Evolutionary conservation across 2,888 invertebrate species (phyloP).

Genomic region (Liodrosophila aerea): DNA sequence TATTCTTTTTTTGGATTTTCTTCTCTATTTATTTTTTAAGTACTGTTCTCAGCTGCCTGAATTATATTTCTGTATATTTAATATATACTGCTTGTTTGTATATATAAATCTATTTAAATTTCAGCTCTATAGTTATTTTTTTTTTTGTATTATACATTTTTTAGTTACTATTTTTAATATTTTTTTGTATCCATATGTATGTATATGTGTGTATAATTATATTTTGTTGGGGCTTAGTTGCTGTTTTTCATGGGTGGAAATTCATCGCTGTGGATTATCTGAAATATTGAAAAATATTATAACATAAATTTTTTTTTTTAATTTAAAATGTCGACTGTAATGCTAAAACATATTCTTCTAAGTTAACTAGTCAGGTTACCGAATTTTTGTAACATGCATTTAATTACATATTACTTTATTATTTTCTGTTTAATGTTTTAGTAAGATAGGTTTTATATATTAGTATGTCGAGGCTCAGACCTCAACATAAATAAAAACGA

Average conservation of each 20-base stretch:
- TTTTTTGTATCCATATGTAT: conserved; percentile 36
- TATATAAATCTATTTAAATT: conserved; percentile 70
- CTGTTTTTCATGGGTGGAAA: conserved; percentile 7
- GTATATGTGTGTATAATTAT: conserved; percentile 38
- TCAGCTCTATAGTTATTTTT: conserved; percentile 67
- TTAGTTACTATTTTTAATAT: conserved; percentile 52
- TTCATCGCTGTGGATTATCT: conserved; percentile 50
- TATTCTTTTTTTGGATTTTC: conserved; percentile 25
- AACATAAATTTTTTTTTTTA: no score
- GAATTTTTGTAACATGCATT: no score
- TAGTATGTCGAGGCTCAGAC: no score
- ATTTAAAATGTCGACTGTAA: conserved; percentile 4
- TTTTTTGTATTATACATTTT: conserved; percentile 59
- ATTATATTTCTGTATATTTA: conserved; percentile 53
- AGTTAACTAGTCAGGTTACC: no score
- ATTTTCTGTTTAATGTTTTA: no score
- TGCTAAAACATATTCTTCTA: no score
- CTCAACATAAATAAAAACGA: no score
- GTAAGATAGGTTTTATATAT: no score
- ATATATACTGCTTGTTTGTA: conserved; percentile 52
- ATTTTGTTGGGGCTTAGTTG: conserved; percentile 38
- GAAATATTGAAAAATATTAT: conserved; percentile 47
- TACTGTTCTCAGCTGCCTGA: conserved; percentile 55
- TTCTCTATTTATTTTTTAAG: conserved; percentile 44
- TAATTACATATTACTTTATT: no score